These are phyloP conservation scores for Argyrosomus japonicus DNA, from an alignment of 2,113 vertebrate species.

Conservation along the genomic window DNA sequence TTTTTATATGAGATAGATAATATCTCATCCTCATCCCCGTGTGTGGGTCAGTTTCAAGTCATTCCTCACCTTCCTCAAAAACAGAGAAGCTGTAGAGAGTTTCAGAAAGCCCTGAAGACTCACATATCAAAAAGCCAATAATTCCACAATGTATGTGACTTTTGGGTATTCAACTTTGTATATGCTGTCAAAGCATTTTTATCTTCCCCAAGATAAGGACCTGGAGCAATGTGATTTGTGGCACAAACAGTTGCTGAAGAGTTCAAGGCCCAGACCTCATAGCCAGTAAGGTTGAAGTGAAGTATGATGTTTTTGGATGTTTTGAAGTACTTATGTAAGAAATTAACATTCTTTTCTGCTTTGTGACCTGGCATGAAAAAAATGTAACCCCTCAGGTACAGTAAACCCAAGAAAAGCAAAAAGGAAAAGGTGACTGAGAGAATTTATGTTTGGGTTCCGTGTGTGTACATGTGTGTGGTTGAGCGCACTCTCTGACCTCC, in stretches of 20 bases:
- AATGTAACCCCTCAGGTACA: slow-evolving; percentile 3
- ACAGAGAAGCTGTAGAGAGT: slow-evolving; percentile 10
- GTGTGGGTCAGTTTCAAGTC: slow-evolving; percentile 27
- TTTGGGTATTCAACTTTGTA: slow-evolving; percentile 3
- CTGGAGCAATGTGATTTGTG: slow-evolving; percentile 40
- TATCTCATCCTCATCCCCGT: background rate
- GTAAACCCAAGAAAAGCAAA: slow-evolving; percentile 17
- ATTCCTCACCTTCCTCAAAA: slow-evolving; percentile 22
- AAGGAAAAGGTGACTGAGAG: background rate
- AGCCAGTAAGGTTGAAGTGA: slow-evolving; percentile 5
- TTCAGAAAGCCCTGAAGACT: slow-evolving; percentile 32
- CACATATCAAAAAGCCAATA: slow-evolving; percentile 50
- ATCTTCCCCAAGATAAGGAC: slow-evolving; percentile 1
- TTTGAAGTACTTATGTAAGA: slow-evolving; percentile 43
- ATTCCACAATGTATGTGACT: slow-evolving; percentile 3
- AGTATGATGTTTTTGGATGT: slow-evolving; percentile 20
- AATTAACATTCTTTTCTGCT: background rate
- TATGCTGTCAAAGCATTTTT: background rate
- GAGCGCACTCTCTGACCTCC: slow-evolving; percentile 86
- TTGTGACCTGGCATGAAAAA: slow-evolving; percentile 28
- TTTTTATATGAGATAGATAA: slow-evolving; percentile 3
- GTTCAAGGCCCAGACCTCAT: slow-evolving; percentile 17
- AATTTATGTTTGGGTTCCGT: background rate
- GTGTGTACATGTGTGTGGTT: slow-evolving; percentile 7
- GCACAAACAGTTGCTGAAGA: background rate